Conservation (phyloP, 2,113 vertebrate species). For the Euleptes europaea region DNA sequence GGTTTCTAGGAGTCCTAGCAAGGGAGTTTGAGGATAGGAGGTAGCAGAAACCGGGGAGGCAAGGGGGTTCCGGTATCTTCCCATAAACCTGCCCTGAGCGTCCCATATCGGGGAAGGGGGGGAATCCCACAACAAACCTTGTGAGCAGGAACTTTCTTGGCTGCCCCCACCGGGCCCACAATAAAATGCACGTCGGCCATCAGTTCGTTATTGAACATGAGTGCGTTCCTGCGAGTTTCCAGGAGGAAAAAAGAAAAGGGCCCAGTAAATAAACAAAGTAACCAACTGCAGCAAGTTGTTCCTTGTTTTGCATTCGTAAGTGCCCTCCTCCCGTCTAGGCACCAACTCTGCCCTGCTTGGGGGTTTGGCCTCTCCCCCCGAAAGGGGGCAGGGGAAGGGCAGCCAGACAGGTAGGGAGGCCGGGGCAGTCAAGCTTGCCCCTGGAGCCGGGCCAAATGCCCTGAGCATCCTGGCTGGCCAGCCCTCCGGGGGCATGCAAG, state of each 20-base stretch:
- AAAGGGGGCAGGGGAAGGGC: too few species aligned
- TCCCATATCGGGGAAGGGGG: not conserved
- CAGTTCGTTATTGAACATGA: conserved; percentile 98
- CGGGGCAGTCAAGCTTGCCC: too few species aligned
- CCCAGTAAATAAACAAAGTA: not conserved
- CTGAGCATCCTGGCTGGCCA: too few species aligned
- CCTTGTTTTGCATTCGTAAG: too few species aligned
- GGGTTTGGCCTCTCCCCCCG: too few species aligned
- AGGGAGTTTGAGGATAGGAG: too few species aligned
- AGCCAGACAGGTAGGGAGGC: too few species aligned
- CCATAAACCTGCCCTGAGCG: not conserved
- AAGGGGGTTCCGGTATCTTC: not conserved
- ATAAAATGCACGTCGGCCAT: conserved; percentile 98
- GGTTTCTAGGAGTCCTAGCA: not conserved
- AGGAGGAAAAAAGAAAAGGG: conserved; percentile 16
- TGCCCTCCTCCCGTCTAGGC: too few species aligned
- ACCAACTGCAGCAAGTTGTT: too few species aligned
- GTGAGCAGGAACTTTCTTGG: conserved; percentile 91
- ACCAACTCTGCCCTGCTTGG: too few species aligned
- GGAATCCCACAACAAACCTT: conserved; percentile 79
- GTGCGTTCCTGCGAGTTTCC: conserved; percentile 86
- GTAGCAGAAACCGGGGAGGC: not conserved
- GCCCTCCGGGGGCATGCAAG: too few species aligned
- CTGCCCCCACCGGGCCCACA: conserved; percentile 85
- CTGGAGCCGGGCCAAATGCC: too few species aligned